These are phyloP conservation scores for Danionella cerebrum DNA, from an alignment of 2,113 vertebrate species.

Conservation along the genomic window DNA sequence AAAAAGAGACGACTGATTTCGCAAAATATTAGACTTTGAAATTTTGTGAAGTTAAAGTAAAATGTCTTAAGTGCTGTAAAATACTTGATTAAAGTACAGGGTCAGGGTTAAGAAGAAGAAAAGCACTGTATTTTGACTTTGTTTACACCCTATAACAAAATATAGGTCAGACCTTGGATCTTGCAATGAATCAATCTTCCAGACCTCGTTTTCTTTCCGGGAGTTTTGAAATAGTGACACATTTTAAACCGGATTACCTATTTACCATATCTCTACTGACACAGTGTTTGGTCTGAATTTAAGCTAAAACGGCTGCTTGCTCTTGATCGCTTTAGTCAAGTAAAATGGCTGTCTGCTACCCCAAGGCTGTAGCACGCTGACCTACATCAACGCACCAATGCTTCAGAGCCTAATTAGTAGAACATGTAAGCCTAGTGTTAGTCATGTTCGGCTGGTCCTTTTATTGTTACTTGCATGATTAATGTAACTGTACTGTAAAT, in stretches of 20 bases:
- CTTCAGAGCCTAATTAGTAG: background rate
- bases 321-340: background rate
- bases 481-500: background rate
- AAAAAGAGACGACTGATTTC: too few species aligned
- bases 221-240: background rate
- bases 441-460: background rate
- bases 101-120: background rate
- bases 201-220: background rate
- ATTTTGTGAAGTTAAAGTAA: too few species aligned
- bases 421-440: background rate
- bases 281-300: background rate
- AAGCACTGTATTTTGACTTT: background rate
- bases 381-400: conserved; percentile 8
- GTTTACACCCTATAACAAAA: background rate
- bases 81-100: background rate
- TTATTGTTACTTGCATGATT: background rate
- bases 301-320: background rate
- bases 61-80: background rate
- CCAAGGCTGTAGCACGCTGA: background rate
- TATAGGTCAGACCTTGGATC: background rate
- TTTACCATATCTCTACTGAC: background rate
- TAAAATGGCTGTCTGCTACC: background rate
- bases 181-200: background rate
- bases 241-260: background rate
- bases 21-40: too few species aligned